phyloP scores from a whole-genome alignment of 2,797 vertebrate genomes.

The Decapterus maruadsi region DNA sequence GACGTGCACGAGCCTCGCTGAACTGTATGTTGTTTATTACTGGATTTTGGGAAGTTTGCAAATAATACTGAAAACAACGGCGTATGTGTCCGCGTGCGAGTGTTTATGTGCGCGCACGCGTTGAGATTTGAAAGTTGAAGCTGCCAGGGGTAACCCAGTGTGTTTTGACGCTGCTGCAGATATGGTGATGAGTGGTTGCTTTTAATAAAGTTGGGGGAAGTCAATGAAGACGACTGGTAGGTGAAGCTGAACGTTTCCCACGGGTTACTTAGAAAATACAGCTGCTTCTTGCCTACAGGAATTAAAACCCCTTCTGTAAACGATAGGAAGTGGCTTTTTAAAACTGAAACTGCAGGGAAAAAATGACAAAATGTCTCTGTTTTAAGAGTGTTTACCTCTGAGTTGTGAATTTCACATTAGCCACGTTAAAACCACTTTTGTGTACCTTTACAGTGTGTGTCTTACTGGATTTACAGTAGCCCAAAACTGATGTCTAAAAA shows the following conservation, averaged over 20 bases:
- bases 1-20: rapidly evolving
- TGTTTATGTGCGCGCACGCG: constrained; percentile 18
- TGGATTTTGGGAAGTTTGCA: not conserved
- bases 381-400: not conserved
- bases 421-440: not conserved
- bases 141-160: not conserved
- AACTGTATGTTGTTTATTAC: not conserved
- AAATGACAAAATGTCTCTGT: not conserved
- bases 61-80: not conserved
- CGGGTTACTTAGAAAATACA: not conserved
- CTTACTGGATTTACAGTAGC: constrained; percentile 9
- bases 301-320: not conserved
- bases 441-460: not conserved
- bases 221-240: constrained; percentile 51
- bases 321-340: not conserved
- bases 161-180: not conserved
- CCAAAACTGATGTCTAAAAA: constrained; percentile 37
- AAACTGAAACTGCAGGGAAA: not conserved
- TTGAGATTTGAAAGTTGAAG: constrained; percentile 57
- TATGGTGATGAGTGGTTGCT: not conserved
- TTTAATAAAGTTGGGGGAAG: not conserved
- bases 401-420: not conserved
- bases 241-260: not conserved
- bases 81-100: no score
- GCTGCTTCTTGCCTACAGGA: rapidly evolving